phyloP scores from a whole-genome alignment of 2,113 vertebrate species.

The Sapajus apella region DNA sequence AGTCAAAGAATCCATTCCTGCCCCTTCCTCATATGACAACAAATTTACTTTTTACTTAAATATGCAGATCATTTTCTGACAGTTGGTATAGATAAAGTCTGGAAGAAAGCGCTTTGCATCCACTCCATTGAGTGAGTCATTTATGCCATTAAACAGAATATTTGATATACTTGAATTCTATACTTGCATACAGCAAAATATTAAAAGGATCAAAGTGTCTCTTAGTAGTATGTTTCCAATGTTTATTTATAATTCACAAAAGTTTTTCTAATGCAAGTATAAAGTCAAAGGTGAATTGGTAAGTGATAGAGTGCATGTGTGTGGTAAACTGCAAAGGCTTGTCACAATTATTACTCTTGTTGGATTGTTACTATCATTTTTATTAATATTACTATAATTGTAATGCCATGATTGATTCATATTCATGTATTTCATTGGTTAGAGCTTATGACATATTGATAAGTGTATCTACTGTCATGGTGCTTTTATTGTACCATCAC shows the following conservation, averaged over 20 bases:
- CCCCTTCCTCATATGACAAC: not conserved
- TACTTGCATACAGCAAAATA: not conserved
- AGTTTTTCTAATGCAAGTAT: not conserved
- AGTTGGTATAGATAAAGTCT: not conserved
- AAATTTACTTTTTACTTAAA: not conserved
- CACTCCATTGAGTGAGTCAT: not conserved
- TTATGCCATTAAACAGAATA: not conserved
- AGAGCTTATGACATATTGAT: not conserved
- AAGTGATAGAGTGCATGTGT: not conserved
- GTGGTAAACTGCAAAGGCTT: not conserved
- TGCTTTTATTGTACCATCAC: not conserved
- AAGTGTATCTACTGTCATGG: constrained; percentile 14
- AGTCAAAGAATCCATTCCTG: not conserved
- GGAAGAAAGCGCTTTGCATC: not conserved
- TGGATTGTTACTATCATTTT: not conserved
- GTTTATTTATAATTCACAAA: constrained; percentile 16
- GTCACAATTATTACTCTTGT: not conserved
- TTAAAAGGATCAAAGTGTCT: not conserved
- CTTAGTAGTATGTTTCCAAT: not conserved
- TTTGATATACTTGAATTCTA: not conserved
- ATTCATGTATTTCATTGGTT: not conserved
- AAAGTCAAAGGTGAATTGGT: not conserved
- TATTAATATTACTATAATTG: not conserved
- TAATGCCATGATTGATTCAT: not conserved
- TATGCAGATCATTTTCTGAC: not conserved